Base-by-base conservation (phyloP, 2,113 vertebrate species). In the Peromyscus polionotus region DNA sequence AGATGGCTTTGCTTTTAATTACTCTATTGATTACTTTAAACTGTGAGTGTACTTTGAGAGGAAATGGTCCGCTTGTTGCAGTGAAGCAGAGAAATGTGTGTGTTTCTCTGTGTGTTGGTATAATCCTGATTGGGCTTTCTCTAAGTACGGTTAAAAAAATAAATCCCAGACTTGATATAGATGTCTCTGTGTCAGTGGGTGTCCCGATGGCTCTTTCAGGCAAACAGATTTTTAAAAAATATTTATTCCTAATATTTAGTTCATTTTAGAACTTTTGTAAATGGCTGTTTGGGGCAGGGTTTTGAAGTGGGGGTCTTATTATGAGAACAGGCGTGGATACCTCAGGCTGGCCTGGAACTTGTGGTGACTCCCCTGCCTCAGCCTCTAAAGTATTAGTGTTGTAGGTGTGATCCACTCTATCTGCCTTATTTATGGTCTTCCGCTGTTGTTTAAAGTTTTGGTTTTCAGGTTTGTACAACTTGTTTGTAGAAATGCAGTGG, bases 1-100 rank as follows among this genome's bases (percentile, higher is more conserved):
- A 73, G 48, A 54, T 28, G 73, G 20, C 39, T 88, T 93, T 45
- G 91, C 26, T 91, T 95, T 93, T 86, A 87, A 95, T 51, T 92
- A 84, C 51, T 63, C 75, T 76, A 75, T 90, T 59, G 86, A 87
- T 76, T 81, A 59, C n/a, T 51, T 92, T 54, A 89, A 88, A 48
- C 63, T 79, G 3, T 51, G 19, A 51, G 28, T 70, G 19, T n/a
- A 3, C 59, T 86, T 80, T 59, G 26, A 93, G 33, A 84, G 31
- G 63, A 93, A 63, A 86, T 84, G 12, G 6, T 76, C 42, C 84
- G 26, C 77, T 79, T 16, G 39, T 67, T 0, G 3, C 36, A 94
- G 14, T 88, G 93, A 92, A 84, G 8, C 45, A 54, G 48, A 88
- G 26, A 39, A 79, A 57, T 73, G 26, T 68, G 36, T 76, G 75